Base-by-base conservation (phyloP, 2,888 invertebrate species). In the Trissoscelio sp. region DNA sequence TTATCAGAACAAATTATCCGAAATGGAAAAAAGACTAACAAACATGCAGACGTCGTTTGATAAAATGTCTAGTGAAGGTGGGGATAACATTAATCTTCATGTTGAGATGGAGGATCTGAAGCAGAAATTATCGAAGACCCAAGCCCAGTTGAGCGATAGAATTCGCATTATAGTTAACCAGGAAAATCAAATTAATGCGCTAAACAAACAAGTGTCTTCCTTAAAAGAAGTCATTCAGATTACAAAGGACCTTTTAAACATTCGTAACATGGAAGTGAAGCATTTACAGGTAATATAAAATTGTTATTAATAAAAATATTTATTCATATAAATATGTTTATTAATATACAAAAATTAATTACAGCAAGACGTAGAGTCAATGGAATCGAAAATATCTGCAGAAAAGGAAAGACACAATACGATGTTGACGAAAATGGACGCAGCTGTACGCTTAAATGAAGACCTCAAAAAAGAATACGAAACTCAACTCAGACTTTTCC, bases 141-240 rank as follows among this genome's bases (percentile, higher is more conserved):
- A 90, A 46, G 57, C 87, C 9, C 87, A 88, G 67, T 83, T 90
- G 5, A 86, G 87, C 7, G 91, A 90, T 28, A 88, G 88, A 2
- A 86, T 84, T 39, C 88, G 89, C 0, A 73, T 86, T 0, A 85
- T 88, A 2, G 81, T 83, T 0, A 96, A 96, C 89, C 95, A 96
- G 88, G 96, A 96, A 88, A 92, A 95, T 83, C 96, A 96, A 91
- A 96, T 96, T 66, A 93, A 94, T 77, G 96, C 96, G 0, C 90
- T 96, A 55, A 93, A 92, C 24, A 93, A 94, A 5, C 96, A 97
- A 90, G 95, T 96, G 5, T 93, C 93, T 44, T 96, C 96, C 0
- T 92, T 96, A 31, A 96, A 96, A 89, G 96, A 97, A 88, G 96
- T 97, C 48, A 94, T 96, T n/a, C 91, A 93, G 7, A 96, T 97